These are phyloP conservation scores for Apis laboriosa DNA, from an alignment of 1,140 invertebrate genomes.

Conservation along the genomic window DNA sequence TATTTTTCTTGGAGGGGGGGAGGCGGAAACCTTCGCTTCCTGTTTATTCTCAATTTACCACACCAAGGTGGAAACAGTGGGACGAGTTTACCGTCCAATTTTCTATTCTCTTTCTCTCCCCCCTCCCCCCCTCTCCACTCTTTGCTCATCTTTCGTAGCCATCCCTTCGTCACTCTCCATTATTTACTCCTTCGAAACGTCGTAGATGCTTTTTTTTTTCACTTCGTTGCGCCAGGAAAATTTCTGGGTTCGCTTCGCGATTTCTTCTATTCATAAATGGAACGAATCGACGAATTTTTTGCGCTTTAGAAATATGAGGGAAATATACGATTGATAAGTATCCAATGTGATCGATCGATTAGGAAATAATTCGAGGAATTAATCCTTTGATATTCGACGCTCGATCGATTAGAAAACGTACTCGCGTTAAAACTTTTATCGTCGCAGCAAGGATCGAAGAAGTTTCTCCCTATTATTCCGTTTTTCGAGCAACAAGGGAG, in stretches of 20 bases:
- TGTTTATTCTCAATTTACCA: slow-evolving; percentile 70
- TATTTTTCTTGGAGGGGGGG: neutral
- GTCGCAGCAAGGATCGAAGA: no score
- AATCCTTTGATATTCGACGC: neutral
- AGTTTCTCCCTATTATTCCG: no score
- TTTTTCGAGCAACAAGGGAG: no score
- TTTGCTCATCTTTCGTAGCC: slow-evolving; percentile 47
- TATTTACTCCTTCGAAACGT: slow-evolving; percentile 65
- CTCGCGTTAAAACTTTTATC: no score
- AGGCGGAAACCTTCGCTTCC: neutral
- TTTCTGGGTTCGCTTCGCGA: slow-evolving; percentile 3
- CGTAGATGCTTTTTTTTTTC: slow-evolving; percentile 55
- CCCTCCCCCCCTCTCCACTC: slow-evolving; percentile 3
- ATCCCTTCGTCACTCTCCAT: slow-evolving; percentile 65
- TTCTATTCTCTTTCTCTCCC: slow-evolving; percentile 55
- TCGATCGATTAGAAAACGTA: neutral
- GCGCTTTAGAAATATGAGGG: neutral
- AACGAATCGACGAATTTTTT: neutral
- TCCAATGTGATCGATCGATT: neutral
- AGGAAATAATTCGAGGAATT: neutral
- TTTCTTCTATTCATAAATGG: slow-evolving; percentile 31
- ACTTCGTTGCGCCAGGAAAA: slow-evolving; percentile 49
- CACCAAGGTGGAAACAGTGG: slow-evolving; percentile 60
- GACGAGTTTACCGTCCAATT: slow-evolving; percentile 69
- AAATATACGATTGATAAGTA: neutral